phyloP scores from a whole-genome alignment of 1,140 invertebrate genomes.

The Drosophila yakuba region DNA sequence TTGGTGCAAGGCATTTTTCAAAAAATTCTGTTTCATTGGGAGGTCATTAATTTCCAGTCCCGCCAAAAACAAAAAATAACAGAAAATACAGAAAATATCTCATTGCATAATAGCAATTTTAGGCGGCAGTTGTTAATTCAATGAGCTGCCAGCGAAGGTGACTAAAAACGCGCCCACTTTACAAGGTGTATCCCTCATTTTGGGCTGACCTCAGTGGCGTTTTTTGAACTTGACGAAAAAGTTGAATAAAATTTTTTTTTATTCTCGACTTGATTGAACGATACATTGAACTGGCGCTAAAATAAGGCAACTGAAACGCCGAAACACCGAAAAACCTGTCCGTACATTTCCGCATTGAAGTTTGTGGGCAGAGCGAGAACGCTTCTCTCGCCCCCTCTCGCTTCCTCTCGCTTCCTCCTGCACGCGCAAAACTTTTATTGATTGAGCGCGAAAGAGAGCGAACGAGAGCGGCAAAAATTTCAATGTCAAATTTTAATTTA shows the following conservation, averaged over 20 bases:
- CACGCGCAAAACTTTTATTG: slow-evolving; percentile 74
- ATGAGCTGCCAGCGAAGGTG: slow-evolving; percentile 31
- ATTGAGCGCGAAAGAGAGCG: slow-evolving; percentile 52
- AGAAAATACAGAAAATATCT: neutral
- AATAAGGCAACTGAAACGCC: slow-evolving; percentile 7
- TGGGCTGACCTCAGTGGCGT: slow-evolving; percentile 69
- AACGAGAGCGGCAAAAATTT: slow-evolving; percentile 55
- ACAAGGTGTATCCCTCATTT: slow-evolving; percentile 49
- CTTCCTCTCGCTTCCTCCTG: slow-evolving; percentile 18
- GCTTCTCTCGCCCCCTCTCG: slow-evolving; percentile 11
- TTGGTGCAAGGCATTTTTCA: neutral
- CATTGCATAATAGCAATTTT: slow-evolving; percentile 62
- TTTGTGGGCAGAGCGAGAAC: slow-evolving; percentile 19
- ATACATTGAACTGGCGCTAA: slow-evolving; percentile 69
- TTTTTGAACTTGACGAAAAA: slow-evolving; percentile 66
- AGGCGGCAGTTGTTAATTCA: slow-evolving; percentile 38
- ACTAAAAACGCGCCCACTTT: slow-evolving; percentile 63
- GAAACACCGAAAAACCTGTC: slow-evolving; percentile 55
- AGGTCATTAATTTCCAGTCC: slow-evolving; percentile 51
- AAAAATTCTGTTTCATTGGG: slow-evolving; percentile 15
- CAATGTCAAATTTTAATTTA: slow-evolving; percentile 83
- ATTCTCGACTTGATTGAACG: slow-evolving; percentile 69
- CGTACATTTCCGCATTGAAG: slow-evolving; percentile 77
- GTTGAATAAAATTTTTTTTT: slow-evolving; percentile 22
- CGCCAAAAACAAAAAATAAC: neutral